Evolutionary conservation across 2,888 invertebrate species (phyloP), one percentile per base, ranked within the genome.

Genomic region (Atrina japonica): DNA sequence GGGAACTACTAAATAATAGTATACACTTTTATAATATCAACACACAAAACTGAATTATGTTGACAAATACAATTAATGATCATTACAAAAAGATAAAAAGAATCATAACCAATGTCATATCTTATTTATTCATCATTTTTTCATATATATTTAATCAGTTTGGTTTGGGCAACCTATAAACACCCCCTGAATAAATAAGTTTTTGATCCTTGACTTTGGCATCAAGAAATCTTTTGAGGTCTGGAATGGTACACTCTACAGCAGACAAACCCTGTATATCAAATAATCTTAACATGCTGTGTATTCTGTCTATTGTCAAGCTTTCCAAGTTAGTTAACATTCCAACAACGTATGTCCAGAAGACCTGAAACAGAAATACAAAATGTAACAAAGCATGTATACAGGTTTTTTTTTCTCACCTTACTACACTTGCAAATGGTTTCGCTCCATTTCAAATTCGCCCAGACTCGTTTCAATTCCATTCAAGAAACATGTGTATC

Each of bases 291-390:
- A 98, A 91, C 97, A 98, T 98, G 88, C 97, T 96, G 91, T 97
- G 97, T 83, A 98, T 98, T 64, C 97, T 92, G 82, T 98, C 97
- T 77, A 98, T 91, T 0, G 97, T 95, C 88, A 98, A 92, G 0
- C 95, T 96, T 85, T 97, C 97, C 77, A 98, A 92, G 92, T 98
- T 98, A 14, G 97, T 97, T 68, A 98, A 91, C 98, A 98, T 98
- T 21, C 97, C 98, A 53, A 97, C 95, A 83, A 98, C 97, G 87
- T 98, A 98, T 0, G 97, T 96, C 98, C 98, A 98, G 90, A 97
- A 97, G 53, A 94, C 94, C 93, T 93, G 87, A 45, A 91, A 86
- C 82, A 11, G 23, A 40, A 56, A 18, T 11, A 1, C 1, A 56
- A 35, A 35, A 35, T 7, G 35, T 7, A 35, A 35, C 35, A 5